These are phyloP conservation scores for Dermatemys mawii DNA, from an alignment of 2,113 vertebrate species.

Conservation along the genomic window DNA sequence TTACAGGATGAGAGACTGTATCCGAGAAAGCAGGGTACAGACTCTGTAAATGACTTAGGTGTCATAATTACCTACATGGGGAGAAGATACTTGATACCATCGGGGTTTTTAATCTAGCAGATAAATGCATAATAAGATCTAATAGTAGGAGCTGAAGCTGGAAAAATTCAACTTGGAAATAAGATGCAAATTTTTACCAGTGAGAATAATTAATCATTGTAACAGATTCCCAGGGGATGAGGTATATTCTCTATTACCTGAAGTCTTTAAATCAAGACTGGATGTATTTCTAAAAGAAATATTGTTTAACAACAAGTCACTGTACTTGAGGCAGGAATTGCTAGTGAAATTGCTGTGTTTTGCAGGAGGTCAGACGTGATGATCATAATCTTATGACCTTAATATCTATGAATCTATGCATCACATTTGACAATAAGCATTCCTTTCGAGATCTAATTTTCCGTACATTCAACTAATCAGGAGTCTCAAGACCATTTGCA, in stretches of 20 bases:
- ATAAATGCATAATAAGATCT: not conserved
- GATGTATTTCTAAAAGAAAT: not conserved
- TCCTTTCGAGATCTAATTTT: not conserved
- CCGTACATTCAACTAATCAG: fast-evolving
- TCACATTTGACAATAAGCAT: not conserved
- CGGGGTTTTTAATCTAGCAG: not conserved
- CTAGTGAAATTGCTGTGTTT: not conserved
- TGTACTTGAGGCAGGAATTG: not conserved
- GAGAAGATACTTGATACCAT: not conserved
- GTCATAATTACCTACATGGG: not conserved
- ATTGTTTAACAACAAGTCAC: not conserved
- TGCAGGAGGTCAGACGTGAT: not conserved
- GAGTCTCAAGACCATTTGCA: not conserved
- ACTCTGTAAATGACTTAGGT: not conserved
- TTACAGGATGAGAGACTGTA: not conserved
- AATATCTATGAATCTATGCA: not conserved
- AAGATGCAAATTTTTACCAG: not conserved
- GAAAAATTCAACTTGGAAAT: not conserved
- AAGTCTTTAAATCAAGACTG: not conserved
- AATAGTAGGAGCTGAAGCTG: fast-evolving
- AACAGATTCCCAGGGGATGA: not conserved
- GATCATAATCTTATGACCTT: not conserved
- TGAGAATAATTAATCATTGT: not conserved
- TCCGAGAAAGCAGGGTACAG: not conserved
- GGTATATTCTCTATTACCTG: not conserved